Conservation (phyloP, 2,113 vertebrate genomes). For the Pomatostomus ruficeps region DNA sequence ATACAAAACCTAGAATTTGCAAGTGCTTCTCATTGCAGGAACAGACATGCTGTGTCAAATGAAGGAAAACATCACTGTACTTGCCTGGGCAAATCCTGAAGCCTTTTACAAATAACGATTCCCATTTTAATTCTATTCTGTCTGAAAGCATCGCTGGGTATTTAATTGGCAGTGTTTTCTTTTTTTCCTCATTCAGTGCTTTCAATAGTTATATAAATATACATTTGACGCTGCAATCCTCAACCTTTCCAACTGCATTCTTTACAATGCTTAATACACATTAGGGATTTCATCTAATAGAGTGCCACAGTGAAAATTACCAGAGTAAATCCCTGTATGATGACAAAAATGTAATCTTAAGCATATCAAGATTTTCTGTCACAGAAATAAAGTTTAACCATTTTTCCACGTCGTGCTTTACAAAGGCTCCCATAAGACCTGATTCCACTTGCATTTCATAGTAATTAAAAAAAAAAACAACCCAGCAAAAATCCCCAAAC, state of each 20-base stretch:
- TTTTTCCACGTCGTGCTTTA: background rate
- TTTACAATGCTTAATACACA: background rate
- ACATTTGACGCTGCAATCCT: background rate
- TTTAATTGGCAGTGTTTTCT: background rate
- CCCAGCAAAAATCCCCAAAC: fast-evolving
- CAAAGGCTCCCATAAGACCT: background rate
- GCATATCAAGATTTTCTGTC: background rate
- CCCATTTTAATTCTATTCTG: background rate
- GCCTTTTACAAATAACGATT: background rate
- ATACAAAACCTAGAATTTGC: background rate
- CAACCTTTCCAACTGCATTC: background rate
- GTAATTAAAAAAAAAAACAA: background rate
- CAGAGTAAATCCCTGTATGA: background rate
- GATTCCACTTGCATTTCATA: background rate
- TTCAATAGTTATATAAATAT: background rate
- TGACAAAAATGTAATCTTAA: background rate
- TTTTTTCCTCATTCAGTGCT: background rate
- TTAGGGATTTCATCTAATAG: background rate
- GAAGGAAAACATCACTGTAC: background rate
- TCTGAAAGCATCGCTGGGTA: background rate
- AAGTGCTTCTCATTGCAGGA: background rate
- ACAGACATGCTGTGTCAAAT: background rate
- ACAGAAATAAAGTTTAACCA: background rate
- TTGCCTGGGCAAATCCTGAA: background rate
- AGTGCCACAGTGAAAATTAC: background rate